Evolutionary conservation across 1,140 invertebrate genomes (phyloP).

Genomic region (Penaeus indicus): DNA sequence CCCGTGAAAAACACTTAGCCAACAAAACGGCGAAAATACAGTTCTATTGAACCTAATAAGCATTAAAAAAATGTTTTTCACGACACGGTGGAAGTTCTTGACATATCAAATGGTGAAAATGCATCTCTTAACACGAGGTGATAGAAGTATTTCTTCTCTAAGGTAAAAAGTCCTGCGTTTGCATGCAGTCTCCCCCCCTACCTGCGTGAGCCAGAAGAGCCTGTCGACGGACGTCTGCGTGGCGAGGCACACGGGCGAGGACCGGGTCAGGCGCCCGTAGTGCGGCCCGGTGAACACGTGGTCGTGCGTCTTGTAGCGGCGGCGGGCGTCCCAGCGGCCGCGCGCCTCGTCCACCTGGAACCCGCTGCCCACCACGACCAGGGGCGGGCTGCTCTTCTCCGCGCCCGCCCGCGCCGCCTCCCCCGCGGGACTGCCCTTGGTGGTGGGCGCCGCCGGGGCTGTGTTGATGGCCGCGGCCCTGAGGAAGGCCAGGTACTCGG

Average conservation of each 20-base stretch:
- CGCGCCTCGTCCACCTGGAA: conserved; percentile 75
- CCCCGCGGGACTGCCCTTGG: not conserved
- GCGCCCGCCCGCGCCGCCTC: not conserved
- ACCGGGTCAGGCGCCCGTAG: conserved; percentile 19
- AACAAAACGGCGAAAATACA: too few species aligned
- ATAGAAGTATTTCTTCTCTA: too few species aligned
- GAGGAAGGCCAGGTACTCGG: conserved; percentile 61
- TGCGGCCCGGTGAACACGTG: conserved; percentile 77
- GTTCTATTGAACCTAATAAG: too few species aligned
- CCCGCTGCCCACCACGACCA: conserved; percentile 27
- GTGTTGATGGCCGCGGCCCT: conserved; percentile 48
- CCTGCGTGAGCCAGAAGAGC: conserved; percentile 78
- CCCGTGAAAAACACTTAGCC: too few species aligned
- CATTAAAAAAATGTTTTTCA: too few species aligned
- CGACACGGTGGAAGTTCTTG: too few species aligned
- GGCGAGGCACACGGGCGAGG: conserved; percentile 80
- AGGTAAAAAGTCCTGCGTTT: too few species aligned
- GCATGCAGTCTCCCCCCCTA: not conserved
- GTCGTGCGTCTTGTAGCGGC: conserved; percentile 81
- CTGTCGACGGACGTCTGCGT: conserved; percentile 88
- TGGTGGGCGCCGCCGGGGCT: not conserved
- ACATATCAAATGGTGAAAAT: too few species aligned
- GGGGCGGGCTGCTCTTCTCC: not conserved
- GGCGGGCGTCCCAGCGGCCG: conserved; percentile 81
- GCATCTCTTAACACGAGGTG: too few species aligned